Percentiles rank a stretch among this genome's conserved stretches.
Conservation (phyloP, 2,888 invertebrate genomes). For the Oxytorus armatus region DNA sequence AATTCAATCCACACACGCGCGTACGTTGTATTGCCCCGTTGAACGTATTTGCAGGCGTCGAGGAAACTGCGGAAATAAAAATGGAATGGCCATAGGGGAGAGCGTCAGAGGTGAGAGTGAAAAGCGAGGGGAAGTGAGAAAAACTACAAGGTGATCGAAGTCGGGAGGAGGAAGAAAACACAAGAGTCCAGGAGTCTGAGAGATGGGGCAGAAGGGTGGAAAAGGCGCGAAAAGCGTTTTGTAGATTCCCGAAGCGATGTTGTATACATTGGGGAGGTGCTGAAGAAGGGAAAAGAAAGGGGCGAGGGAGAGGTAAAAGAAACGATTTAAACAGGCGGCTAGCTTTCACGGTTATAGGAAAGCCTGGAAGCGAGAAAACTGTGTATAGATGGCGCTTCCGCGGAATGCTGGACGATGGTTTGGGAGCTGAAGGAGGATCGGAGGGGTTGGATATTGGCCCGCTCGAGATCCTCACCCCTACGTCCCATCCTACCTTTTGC, state of each 20-base stretch:
- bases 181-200: slow-evolving; percentile 44
- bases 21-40: too few species aligned
- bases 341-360: not conserved
- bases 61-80: slow-evolving; percentile 46
- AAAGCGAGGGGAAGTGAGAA: slow-evolving; percentile 24
- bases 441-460: slow-evolving; percentile 72
- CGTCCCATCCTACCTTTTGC: slow-evolving; percentile 62
- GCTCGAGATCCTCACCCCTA: slow-evolving; percentile 48
- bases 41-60: too few species aligned
- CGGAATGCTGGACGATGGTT: slow-evolving; percentile 6
- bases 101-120: slow-evolving; percentile 33
- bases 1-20: slow-evolving; percentile 63
- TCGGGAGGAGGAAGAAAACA: slow-evolving; percentile 28
- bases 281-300: slow-evolving; percentile 38
- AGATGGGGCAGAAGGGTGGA: slow-evolving; percentile 33
- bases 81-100: slow-evolving; percentile 44
- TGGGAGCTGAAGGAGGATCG: slow-evolving; percentile 25
- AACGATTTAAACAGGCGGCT: slow-evolving; percentile 31
- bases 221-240: slow-evolving; percentile 71
- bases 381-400: slow-evolving; percentile 56
- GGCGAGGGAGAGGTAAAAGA: slow-evolving; percentile 10
- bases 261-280: slow-evolving; percentile 27
- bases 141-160: slow-evolving; percentile 49
- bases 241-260: slow-evolving; percentile 70
- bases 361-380: slow-evolving; percentile 34